Evolutionary conservation across 2,113 vertebrate species (phyloP).

Genomic region (Dicrurus megarhynchus): DNA sequence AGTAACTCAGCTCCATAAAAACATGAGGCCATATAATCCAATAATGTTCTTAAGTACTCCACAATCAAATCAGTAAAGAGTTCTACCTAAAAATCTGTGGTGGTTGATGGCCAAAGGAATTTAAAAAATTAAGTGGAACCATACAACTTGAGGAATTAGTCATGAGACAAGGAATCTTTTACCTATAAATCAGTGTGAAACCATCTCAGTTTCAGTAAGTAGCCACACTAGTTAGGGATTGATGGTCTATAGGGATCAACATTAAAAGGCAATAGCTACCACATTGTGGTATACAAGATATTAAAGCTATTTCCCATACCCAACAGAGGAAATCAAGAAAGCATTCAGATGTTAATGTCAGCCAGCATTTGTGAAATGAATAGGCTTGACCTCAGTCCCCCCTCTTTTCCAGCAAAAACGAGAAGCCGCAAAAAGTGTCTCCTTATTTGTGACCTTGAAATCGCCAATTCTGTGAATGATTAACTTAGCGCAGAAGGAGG

Average conservation of each 20-base stretch:
- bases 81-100: background rate
- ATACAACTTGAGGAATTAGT: background rate
- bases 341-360: slow-evolving; percentile 12
- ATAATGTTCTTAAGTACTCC: background rate
- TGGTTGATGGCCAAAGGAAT: background rate
- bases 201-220: slow-evolving; percentile 2
- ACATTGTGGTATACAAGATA: slow-evolving; percentile 29
- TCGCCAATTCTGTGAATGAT: background rate
- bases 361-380: slow-evolving; percentile 22
- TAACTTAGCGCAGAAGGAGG: background rate
- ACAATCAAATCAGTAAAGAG: background rate
- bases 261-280: slow-evolving; percentile 43
- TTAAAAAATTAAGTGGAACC: background rate
- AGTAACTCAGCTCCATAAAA: background rate
- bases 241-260: slow-evolving; percentile 28
- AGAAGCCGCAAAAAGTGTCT: background rate
- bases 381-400: slow-evolving; percentile 12
- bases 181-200: slow-evolving; percentile 25
- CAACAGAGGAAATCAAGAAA: slow-evolving; percentile 22
- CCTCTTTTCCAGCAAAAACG: background rate
- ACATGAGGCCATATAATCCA: background rate
- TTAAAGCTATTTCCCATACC: slow-evolving; percentile 34
- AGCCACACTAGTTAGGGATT: slow-evolving; percentile 21
- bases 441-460: slow-evolving; percentile 12
- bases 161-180: background rate